Conservation (phyloP, 2,113 vertebrate genomes). For the Chloropsis hardwickii region DNA sequence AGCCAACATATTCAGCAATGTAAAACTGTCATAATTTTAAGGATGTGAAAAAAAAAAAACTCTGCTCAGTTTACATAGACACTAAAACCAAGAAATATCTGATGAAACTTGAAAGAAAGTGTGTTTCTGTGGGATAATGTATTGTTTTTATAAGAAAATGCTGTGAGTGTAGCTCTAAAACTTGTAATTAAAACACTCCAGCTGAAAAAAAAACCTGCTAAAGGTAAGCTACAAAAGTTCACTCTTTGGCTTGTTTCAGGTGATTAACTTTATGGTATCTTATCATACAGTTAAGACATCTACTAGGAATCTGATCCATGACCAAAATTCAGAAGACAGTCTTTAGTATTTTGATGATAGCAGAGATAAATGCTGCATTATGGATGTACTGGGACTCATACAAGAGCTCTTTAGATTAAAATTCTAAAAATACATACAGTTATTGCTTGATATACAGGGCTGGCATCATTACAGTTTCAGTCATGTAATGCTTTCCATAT, state of each 20-base stretch:
- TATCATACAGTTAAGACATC: background rate
- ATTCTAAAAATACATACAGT: background rate
- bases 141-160: background rate
- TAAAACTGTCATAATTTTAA: background rate
- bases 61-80: rapidly evolving
- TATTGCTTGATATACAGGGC: background rate
- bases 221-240: background rate
- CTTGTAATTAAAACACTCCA: background rate
- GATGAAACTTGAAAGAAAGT: background rate
- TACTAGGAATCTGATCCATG: background rate
- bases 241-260: background rate
- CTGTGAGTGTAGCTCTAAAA: background rate
- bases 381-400: background rate
- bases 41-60: background rate
- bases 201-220: background rate
- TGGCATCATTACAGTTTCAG: background rate
- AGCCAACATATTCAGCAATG: background rate
- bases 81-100: background rate
- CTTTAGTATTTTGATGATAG: background rate
- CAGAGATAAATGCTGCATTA: background rate
- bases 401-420: background rate
- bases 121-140: background rate
- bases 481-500: slow-evolving; percentile 16
- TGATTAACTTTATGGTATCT: background rate
- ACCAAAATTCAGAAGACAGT: background rate